Evolutionary conservation across 2,113 vertebrate species (phyloP).

Genomic region (Nycticorax nycticorax): DNA sequence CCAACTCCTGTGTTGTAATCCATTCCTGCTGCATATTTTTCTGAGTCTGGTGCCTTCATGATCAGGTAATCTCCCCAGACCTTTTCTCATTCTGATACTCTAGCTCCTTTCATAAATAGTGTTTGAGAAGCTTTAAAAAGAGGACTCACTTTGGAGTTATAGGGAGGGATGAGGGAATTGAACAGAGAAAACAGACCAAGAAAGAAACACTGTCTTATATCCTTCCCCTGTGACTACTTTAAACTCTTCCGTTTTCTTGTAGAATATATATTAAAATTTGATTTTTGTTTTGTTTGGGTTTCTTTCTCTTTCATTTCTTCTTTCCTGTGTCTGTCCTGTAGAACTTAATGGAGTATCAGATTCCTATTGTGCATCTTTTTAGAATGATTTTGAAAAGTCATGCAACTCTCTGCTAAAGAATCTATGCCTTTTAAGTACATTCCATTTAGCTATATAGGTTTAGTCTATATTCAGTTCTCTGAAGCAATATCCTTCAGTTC

Average conservation of each 20-base stretch:
- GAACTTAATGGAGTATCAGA: neutral
- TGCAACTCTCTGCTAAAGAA: neutral
- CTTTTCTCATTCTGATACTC: neutral
- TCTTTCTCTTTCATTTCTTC: neutral
- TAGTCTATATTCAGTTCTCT: neutral
- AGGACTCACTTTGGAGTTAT: neutral
- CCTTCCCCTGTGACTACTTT: neutral
- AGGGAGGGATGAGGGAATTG: neutral
- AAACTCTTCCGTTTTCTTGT: neutral
- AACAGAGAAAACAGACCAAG: neutral
- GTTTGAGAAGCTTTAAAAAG: neutral
- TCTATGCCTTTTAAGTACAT: neutral
- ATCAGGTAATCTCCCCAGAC: neutral
- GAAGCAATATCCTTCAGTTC: neutral
- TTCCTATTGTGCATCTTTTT: neutral
- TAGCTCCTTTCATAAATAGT: neutral
- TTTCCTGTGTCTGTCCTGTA: neutral
- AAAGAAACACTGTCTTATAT: neutral
- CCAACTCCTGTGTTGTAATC: neutral
- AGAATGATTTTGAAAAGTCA: neutral
- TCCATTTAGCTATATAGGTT: neutral
- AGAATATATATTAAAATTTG: neutral
- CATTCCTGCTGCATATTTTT: neutral
- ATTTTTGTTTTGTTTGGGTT: accelerated
- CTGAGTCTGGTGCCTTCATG: neutral